phyloP scores from a whole-genome alignment of 1,140 invertebrate genomes.

The Oncopodura yosiiana region DNA sequence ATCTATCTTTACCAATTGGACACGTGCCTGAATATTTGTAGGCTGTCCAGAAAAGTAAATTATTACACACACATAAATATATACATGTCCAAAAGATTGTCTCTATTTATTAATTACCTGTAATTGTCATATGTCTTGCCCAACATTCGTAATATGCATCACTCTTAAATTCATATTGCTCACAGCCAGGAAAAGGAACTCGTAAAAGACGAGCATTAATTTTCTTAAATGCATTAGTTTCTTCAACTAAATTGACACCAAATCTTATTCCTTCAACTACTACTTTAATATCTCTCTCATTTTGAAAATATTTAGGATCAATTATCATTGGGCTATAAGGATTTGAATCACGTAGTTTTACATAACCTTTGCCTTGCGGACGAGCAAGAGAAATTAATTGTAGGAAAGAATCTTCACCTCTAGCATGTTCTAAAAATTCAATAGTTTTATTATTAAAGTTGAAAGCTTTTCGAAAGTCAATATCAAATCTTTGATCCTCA shows the following conservation, averaged over 20 bases:
- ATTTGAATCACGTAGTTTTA: slow-evolving; percentile 3
- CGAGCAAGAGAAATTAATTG: neutral
- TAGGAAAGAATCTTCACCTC: slow-evolving; percentile 2
- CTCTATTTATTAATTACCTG: too few relatives aligned
- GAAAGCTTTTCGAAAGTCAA: neutral
- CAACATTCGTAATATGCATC: slow-evolving; percentile 22
- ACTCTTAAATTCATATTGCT: slow-evolving; percentile 4
- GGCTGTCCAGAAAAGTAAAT: too few relatives aligned
- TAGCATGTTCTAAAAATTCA: neutral
- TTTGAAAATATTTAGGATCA: slow-evolving; percentile 17
- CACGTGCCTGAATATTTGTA: slow-evolving; percentile 28
- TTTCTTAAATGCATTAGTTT: slow-evolving; percentile 9
- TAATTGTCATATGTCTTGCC: slow-evolving; percentile 19
- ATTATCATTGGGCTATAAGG: slow-evolving; percentile 7
- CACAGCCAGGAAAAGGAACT: slow-evolving; percentile 15
- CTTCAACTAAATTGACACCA: slow-evolving; percentile 8
- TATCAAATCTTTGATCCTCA: neutral
- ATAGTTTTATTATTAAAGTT: neutral
- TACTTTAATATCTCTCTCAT: slow-evolving; percentile 10
- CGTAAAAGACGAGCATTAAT: slow-evolving; percentile 7
- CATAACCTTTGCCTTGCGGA: neutral
- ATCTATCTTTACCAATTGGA: slow-evolving; percentile 22
- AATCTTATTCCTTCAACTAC: slow-evolving; percentile 12
- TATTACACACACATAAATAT: neutral
- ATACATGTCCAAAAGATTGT: neutral